Evolutionary conservation across 2,888 invertebrate species (phyloP), one percentile per base, ranked within the genome.

Genomic region (Acrobasis repandana): DNA sequence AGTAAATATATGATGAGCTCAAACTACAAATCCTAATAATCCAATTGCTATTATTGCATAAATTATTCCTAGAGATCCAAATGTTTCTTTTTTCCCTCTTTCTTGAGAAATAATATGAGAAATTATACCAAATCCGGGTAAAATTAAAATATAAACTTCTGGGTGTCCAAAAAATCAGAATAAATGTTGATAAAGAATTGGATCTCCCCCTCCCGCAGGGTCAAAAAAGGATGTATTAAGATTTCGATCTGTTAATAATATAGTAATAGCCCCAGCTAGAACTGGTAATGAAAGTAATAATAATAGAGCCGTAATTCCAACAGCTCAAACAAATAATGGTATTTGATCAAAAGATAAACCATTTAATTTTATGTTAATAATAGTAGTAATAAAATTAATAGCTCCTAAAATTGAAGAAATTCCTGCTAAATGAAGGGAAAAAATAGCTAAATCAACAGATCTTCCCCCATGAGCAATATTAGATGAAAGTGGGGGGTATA

Each of bases 141-240:
- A 78, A 95, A 96, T 96, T 92, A 96, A 88, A 95, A 96, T 96
- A 88, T 97, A 97, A 66, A 97, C 96, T 94, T 97, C 96, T 10
- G 96, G 96, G 61, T 97, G 96, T 0, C 96, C 96, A 94, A 97
- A 97, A 91, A 97, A 97, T 94, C 96, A 97, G 90, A 97, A 96
- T 93, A 96, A 88, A 83, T 97, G 96, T 94, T 96, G 96, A 60
- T 95, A 96, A 71, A 97, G 72, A 88, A 97, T 94, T 2, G 96
- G 96, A 61, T 97, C 96, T 60, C 96, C 97, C 34, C 96, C 96
- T 64, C 96, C 96, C 0, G 94, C 93, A 0, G 96, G 96, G 43
- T 96, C 96, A 93, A 96, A 97, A 85, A 97, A 97, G 0, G 95
- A 94, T 0, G 96, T 96, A 93, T 96, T 96, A 83, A 96, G 82